Evolutionary conservation across 2,113 vertebrate genomes (phyloP), one percentile per base, ranked within the genome.

Genomic region (Oreocharis arfaki): DNA sequence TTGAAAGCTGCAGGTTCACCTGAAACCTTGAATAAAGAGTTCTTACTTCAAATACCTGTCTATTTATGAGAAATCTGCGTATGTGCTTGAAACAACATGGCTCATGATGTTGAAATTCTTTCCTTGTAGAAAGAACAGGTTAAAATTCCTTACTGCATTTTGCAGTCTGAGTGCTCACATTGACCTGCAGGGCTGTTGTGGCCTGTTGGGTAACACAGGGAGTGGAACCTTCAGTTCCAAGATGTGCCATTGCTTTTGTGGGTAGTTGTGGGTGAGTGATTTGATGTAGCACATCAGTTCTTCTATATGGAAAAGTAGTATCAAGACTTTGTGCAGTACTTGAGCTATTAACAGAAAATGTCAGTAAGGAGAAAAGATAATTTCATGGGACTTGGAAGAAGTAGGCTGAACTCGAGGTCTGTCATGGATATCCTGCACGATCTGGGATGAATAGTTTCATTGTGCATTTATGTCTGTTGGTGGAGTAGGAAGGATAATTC

Each of bases 121-220:
- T 63, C 9, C 22, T 30, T 57, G 60, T 39, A 6, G 44, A 61
- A 87, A 57, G 23, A 63, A 9, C 14, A 47, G 27, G 41, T 59
- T 75, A 52, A 60, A 84, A 76, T 49, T 47, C 24, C 3, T 17
- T 55, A 18, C 9, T 42, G 13, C 11, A 13, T 33, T 61, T 65
- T 50, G 41, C 22, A 64, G 39, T 52, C 35, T 30, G 16, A 20
- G 12, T 61, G 46, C 37, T 70, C 44, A 4, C 11, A 7, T 0
- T 41, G 49, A 50, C 44, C 42, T 3, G 0, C 37, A 32, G 49
- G 53, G 63, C 27, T 65, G 16, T 42, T 32, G 63, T 44, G 49
- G 19, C 12, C 8, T 41, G 0, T 26, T 33, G 1, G 2, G 5
- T 35, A 21, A 46, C 3, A 1, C 6, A 6, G 0, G 1, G 44